Evolutionary conservation across 2,888 invertebrate genomes (phyloP).

Genomic region (Lottia scabra): DNA sequence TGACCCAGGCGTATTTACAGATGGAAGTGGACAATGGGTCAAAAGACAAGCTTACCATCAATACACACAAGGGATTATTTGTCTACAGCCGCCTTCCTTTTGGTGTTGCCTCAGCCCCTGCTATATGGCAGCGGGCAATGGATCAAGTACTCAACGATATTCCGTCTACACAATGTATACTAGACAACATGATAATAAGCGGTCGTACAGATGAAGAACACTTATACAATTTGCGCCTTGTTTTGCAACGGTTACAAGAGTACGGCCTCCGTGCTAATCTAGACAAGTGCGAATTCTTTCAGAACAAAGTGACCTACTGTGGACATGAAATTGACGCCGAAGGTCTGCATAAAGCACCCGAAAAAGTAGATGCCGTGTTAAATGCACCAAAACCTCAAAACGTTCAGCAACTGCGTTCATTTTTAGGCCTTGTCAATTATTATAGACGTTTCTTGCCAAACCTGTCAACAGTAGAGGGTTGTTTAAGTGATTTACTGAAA

Average conservation of each 20-base stretch:
- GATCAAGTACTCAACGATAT: too few species aligned
- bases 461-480: slow-evolving; percentile 17
- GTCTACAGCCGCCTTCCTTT: too few species aligned
- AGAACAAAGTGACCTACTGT: neutral
- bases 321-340: neutral
- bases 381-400: neutral
- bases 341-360: slow-evolving; percentile 6
- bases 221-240: neutral
- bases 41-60: slow-evolving; percentile 4
- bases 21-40: slow-evolving; percentile 27
- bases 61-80: neutral
- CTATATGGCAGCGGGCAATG: too few species aligned
- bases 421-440: slow-evolving; percentile 12
- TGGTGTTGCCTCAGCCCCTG: too few species aligned
- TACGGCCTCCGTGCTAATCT: neutral
- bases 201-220: slow-evolving; percentile 24
- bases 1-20: slow-evolving; percentile 22
- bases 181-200: slow-evolving; percentile 16
- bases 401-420: slow-evolving; percentile 1
- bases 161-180: neutral
- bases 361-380: slow-evolving; percentile 5
- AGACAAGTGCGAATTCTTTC: neutral
- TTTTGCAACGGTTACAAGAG: neutral
- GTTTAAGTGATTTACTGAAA: slow-evolving; percentile 39
- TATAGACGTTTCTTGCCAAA: slow-evolving; percentile 2